Conservation (phyloP, 2,888 invertebrate genomes). For the Tillus elongatus region DNA sequence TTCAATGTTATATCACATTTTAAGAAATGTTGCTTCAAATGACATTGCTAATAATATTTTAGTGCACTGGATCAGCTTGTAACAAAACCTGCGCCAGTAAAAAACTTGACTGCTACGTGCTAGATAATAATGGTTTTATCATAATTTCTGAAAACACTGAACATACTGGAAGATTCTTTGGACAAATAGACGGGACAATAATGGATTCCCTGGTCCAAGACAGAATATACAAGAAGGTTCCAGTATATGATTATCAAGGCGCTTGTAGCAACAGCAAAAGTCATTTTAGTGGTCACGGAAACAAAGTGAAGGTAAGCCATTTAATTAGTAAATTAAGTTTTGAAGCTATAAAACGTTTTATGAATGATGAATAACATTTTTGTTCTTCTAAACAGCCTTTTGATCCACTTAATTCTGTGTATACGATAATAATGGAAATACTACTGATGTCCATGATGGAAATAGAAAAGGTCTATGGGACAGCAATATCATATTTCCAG, state of each 20-base stretch:
- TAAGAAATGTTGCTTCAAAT: too few relatives aligned
- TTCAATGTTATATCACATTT: too few relatives aligned
- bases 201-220: conserved; percentile 90
- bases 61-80: conserved; percentile 66
- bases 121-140: conserved; percentile 92
- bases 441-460: conserved; percentile 11
- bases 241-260: conserved; percentile 83
- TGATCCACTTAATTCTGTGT: conserved; percentile 43
- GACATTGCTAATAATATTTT: too few relatives aligned
- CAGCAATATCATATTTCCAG: conserved; percentile 23
- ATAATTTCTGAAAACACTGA: conserved; percentile 79
- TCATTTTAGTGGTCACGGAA: conserved; percentile 50
- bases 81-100: conserved; percentile 80
- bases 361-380: too few relatives aligned
- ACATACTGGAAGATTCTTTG: conserved; percentile 88
- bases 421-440: conserved; percentile 9
- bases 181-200: conserved; percentile 87
- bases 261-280: conserved; percentile 65
- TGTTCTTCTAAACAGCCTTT: conserved; percentile 50
- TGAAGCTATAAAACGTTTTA: too few relatives aligned
- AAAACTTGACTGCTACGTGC: conserved; percentile 82
- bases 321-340: too few relatives aligned
- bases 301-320: conserved; percentile 37
- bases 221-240: conserved; percentile 79
- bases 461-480: conserved; percentile 22